Percentiles rank a stretch among this genome's conserved stretches.
These are phyloP conservation scores for Caenorhabditis uteleia DNA, from an alignment of 2,888 invertebrate species.

Conservation along the genomic window DNA sequence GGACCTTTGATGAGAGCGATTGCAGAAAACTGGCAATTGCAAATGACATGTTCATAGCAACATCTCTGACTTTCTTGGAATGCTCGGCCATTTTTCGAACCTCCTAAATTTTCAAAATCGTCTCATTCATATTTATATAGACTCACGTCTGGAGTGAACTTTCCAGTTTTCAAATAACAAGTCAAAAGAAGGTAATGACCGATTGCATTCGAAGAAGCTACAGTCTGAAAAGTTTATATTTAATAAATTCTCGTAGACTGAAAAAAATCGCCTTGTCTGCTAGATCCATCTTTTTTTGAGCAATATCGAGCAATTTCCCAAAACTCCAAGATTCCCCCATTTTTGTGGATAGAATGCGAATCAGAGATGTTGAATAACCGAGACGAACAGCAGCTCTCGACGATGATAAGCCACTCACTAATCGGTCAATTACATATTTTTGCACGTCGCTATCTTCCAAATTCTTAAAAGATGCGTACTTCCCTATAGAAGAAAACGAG, in stretches of 20 bases:
- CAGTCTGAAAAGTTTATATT: conserved; percentile 23
- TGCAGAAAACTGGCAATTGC: conserved; percentile 31
- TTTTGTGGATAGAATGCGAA: conserved; percentile 20
- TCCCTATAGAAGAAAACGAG: too few relatives aligned
- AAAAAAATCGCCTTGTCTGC: conserved; percentile 27
- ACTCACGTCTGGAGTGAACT: conserved; percentile 21
- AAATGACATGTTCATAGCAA: conserved; percentile 33
- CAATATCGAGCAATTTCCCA: conserved; percentile 36
- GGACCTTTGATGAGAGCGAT: too few relatives aligned
- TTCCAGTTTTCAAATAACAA: conserved; percentile 10
- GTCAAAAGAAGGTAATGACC: conserved; percentile 44
- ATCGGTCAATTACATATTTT: conserved; percentile 44
- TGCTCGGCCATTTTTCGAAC: conserved; percentile 28
- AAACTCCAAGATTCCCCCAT: conserved; percentile 31
- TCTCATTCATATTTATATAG: too few relatives aligned
- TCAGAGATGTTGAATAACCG: conserved; percentile 39
- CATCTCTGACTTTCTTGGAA: conserved; percentile 26
- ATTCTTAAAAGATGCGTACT: conserved; percentile 11
- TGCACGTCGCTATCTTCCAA: conserved; percentile 26
- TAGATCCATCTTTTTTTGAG: conserved; percentile 48
- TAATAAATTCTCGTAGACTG: neutral
- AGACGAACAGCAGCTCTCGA: conserved; percentile 48
- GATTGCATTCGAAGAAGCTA: conserved; percentile 34
- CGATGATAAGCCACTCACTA: conserved; percentile 46
- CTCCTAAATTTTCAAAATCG: too few relatives aligned